Evolutionary conservation across 2,888 invertebrate species (phyloP).

Genomic region (Nomada flava): DNA sequence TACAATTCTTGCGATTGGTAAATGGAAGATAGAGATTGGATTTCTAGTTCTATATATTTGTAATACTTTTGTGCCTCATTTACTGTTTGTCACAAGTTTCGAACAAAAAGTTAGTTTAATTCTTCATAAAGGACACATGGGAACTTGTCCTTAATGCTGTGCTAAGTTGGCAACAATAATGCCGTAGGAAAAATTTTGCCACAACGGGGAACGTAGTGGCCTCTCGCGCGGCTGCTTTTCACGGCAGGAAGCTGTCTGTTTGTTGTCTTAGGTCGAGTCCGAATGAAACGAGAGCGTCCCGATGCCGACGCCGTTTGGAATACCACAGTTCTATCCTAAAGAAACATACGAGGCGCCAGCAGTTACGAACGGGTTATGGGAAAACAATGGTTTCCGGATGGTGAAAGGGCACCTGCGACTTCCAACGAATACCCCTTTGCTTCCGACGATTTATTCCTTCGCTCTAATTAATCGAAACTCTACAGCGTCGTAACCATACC

Average conservation of each 20-base stretch:
- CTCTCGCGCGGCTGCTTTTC: slow-evolving; percentile 50
- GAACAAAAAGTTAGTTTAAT: not conserved
- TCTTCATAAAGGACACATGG: not conserved
- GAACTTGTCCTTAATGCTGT: not conserved
- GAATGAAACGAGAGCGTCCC: slow-evolving; percentile 72
- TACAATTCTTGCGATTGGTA: not conserved
- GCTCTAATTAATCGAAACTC: slow-evolving; percentile 56
- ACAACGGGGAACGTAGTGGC: slow-evolving; percentile 9
- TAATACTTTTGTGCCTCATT: too few relatives aligned
- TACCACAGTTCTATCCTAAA: slow-evolving; percentile 78
- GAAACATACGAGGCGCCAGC: slow-evolving; percentile 81
- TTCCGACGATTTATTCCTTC: slow-evolving; percentile 51
- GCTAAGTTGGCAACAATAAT: not conserved
- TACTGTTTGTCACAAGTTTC: not conserved
- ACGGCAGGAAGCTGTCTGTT: slow-evolving; percentile 77
- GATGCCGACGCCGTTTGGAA: slow-evolving; percentile 67
- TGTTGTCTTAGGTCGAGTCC: slow-evolving; percentile 80
- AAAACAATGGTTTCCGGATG: slow-evolving; percentile 77
- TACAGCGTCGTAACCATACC: not conserved
- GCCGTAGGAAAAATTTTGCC: slow-evolving; percentile 25
- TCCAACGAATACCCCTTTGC: slow-evolving; percentile 58
- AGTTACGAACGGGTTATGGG: slow-evolving; percentile 80
- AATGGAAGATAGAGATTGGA: not conserved
- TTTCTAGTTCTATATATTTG: too few relatives aligned
- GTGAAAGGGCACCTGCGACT: slow-evolving; percentile 74